These are phyloP conservation scores for Drosophila mauritiana DNA, from an alignment of 1,140 invertebrate species.

Conservation along the genomic window DNA sequence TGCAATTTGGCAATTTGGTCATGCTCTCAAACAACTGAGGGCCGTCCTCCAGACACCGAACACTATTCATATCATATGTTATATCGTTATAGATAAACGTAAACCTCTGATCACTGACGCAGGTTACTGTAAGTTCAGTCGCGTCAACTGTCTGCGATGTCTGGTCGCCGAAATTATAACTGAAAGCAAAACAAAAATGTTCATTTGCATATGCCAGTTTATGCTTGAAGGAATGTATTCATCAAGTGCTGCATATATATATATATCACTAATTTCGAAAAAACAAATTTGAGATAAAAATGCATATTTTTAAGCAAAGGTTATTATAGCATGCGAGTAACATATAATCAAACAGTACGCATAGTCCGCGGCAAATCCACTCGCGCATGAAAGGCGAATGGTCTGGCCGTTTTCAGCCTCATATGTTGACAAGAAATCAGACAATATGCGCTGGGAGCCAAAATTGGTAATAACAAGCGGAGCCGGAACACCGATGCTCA, in stretches of 20 bases:
- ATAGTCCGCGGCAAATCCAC: neutral
- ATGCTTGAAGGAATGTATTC: too few relatives aligned
- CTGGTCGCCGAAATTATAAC: too few relatives aligned
- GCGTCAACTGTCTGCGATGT: fast-evolving
- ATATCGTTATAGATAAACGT: too few relatives aligned
- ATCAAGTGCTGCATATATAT: too few relatives aligned
- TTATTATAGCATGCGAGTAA: too few relatives aligned
- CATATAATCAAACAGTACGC: neutral
- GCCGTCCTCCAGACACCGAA: neutral
- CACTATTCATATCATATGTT: too few relatives aligned
- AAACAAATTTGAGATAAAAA: too few relatives aligned
- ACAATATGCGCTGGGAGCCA: slow-evolving; percentile 2
- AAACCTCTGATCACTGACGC: fast-evolving
- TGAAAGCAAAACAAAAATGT: too few relatives aligned
- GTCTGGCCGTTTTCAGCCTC: neutral
- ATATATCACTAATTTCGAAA: too few relatives aligned
- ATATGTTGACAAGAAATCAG: neutral
- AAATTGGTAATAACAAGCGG: neutral
- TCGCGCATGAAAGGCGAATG: slow-evolving; percentile 4
- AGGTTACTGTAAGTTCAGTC: neutral
- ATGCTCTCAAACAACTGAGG: slow-evolving; percentile 38
- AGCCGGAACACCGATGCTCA: fast-evolving
- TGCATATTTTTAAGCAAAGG: too few relatives aligned
- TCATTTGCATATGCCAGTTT: too few relatives aligned
- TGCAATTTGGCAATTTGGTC: slow-evolving; percentile 21